Evolutionary conservation across 1,140 invertebrate genomes (phyloP).

Genomic region (Coelopa frigida): DNA sequence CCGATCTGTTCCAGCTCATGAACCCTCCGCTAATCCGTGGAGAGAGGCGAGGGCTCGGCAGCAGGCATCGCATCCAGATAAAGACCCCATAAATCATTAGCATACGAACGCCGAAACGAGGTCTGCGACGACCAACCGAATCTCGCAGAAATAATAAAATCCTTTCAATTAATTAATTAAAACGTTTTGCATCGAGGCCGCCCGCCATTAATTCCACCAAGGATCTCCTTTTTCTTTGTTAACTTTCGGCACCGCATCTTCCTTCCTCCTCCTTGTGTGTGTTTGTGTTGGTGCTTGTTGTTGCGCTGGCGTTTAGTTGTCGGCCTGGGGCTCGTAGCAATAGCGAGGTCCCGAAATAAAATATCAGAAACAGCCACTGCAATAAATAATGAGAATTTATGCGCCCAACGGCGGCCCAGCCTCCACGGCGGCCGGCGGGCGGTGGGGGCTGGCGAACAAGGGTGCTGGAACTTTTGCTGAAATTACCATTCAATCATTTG

Average conservation of each 20-base stretch:
- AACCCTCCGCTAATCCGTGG: no score
- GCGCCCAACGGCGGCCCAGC: conserved; percentile 9
- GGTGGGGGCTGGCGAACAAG: neutral
- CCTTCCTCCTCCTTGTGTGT: neutral
- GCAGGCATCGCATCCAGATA: no score
- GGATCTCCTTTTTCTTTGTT: conserved; percentile 41
- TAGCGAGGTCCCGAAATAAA: conserved; percentile 41
- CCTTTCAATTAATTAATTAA: conserved; percentile 45
- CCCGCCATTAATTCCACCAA: conserved; percentile 43
- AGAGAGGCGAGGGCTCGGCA: no score
- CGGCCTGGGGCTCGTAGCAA: conserved; percentile 7
- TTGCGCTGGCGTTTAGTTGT: neutral
- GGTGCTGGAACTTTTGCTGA: conserved; percentile 19
- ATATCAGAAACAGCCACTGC: conserved; percentile 44
- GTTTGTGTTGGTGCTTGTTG: neutral
- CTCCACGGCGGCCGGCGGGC: neutral
- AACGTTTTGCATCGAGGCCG: conserved; percentile 27
- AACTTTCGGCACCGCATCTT: conserved; percentile 13
- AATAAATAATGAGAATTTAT: conserved; percentile 46
- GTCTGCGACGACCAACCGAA: no score
- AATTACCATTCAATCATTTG: conserved; percentile 45
- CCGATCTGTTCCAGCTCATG: no score
- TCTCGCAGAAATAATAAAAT: no score
- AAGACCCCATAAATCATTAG: no score
- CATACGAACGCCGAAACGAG: no score